Conservation (phyloP, 2,888 invertebrate genomes). For the Ormyrus labotus region DNA sequence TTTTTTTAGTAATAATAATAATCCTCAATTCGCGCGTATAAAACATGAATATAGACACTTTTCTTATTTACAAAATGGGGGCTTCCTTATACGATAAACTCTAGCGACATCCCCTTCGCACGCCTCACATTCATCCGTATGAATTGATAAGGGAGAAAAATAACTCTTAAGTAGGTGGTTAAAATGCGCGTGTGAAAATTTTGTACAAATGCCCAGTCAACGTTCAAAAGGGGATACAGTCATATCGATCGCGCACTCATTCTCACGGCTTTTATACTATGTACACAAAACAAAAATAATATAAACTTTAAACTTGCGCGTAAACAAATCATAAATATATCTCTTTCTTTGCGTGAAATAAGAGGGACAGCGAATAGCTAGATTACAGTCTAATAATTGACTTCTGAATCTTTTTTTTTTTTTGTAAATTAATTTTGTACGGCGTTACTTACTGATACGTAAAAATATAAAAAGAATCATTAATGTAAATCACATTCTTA, state of each 20-base stretch:
- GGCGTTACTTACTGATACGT: too few relatives aligned
- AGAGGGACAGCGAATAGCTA: conserved; percentile 43
- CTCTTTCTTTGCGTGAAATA: conserved; percentile 15
- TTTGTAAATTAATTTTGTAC: too few relatives aligned
- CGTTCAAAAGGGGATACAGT: conserved; percentile 33
- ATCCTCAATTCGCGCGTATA: conserved; percentile 30
- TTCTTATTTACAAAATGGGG: conserved; percentile 46
- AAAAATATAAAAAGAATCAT: too few relatives aligned
- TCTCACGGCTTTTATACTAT: conserved; percentile 46
- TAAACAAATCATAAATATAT: conserved; percentile 56
- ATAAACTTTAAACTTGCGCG: conserved; percentile 59
- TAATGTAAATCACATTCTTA: not conserved
- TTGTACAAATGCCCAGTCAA: conserved; percentile 62
- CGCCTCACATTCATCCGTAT: conserved; percentile 28
- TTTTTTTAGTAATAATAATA: conserved; percentile 6
- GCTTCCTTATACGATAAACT: conserved; percentile 13
- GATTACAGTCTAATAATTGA: conserved; percentile 15
- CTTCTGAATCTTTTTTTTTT: not conserved
- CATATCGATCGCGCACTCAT: not conserved
- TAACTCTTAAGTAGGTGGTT: conserved; percentile 35
- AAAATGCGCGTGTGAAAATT: conserved; percentile 41
- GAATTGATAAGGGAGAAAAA: conserved; percentile 12
- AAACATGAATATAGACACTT: conserved; percentile 43
- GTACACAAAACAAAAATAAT: conserved; percentile 62
- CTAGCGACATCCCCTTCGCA: conserved; percentile 28